Percentiles rank a stretch among this genome's conserved stretches.
Conservation (phyloP, 2,113 vertebrate genomes). For the Regulus satrapa region DNA sequence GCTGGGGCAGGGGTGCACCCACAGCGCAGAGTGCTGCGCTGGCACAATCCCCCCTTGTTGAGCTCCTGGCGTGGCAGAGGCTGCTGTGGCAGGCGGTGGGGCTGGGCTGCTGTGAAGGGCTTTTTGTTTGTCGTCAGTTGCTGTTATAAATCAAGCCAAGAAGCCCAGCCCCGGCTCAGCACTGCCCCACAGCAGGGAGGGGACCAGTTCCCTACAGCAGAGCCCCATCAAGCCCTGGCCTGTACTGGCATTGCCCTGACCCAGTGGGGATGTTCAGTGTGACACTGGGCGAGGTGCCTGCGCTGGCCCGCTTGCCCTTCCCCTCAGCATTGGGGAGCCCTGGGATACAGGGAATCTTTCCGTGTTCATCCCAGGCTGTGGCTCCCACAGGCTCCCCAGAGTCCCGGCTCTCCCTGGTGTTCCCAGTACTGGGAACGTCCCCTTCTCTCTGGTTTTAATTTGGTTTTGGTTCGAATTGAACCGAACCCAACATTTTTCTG, state of each 20-base stretch:
- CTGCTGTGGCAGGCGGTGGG: not conserved
- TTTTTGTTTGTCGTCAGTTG: conserved; percentile 63
- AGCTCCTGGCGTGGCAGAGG: not conserved
- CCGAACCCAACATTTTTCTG: conserved; percentile 37
- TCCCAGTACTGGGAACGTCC: not conserved
- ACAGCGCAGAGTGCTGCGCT: fast-evolving
- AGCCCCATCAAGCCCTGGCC: not conserved
- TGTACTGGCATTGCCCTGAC: not conserved
- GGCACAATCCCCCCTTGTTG: conserved; percentile 16
- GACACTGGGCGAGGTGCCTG: fast-evolving
- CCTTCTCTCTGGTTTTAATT: conserved; percentile 9
- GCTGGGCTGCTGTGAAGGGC: conserved; percentile 31
- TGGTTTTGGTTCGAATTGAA: conserved; percentile 39
- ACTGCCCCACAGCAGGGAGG: not conserved
- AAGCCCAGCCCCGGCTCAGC: not conserved
- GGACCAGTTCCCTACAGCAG: not conserved
- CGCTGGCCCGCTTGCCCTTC: not conserved
- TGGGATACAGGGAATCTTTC: not conserved
- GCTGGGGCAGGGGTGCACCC: not conserved
- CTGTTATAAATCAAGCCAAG: conserved; percentile 57
- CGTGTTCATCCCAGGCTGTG: not conserved
- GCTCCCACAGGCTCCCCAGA: not conserved
- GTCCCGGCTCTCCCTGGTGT: not conserved
- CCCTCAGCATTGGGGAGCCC: too few species aligned
- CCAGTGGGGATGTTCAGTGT: not conserved